These are phyloP conservation scores for Catalaphyllia jardinei DNA, from an alignment of 64 coral and sea anemone genomes.

Conservation along the genomic window DNA sequence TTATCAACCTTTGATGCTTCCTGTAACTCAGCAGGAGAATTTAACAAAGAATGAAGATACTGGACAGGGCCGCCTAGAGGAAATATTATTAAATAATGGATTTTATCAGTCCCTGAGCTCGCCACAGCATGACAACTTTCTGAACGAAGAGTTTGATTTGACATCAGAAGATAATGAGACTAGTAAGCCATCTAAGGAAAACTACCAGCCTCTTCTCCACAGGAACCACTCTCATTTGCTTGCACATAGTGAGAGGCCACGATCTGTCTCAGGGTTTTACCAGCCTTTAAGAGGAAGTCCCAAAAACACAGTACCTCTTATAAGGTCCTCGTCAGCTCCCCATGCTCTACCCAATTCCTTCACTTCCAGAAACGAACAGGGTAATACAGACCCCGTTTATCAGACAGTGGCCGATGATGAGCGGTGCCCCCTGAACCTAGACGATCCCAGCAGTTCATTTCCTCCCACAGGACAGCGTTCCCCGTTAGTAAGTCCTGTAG, in stretches of 20 bases:
- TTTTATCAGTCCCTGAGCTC: neutral
- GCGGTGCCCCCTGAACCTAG: neutral
- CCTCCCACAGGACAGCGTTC: neutral
- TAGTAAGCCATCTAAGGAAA: neutral
- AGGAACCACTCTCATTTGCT: neutral
- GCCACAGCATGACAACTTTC: neutral
- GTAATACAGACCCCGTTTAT: neutral
- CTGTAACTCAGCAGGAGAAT: neutral
- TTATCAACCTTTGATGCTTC: neutral
- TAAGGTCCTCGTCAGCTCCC: neutral
- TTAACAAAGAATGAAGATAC: neutral
- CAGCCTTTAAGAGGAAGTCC: neutral
- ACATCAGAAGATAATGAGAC: neutral
- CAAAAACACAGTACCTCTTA: neutral
- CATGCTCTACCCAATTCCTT: neutral
- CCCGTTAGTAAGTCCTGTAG: neutral
- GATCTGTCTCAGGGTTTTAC: neutral
- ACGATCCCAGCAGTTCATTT: neutral
- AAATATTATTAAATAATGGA: neutral
- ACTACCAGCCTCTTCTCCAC: neutral
- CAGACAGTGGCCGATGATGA: conserved; percentile 1
- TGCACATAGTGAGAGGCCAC: neutral
- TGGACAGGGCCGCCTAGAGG: neutral
- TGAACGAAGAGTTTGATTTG: neutral
- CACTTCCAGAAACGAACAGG: neutral